These are phyloP conservation scores for Dendropsophus ebraccatus DNA, from an alignment of 2,113 vertebrate genomes.

Conservation along the genomic window DNA sequence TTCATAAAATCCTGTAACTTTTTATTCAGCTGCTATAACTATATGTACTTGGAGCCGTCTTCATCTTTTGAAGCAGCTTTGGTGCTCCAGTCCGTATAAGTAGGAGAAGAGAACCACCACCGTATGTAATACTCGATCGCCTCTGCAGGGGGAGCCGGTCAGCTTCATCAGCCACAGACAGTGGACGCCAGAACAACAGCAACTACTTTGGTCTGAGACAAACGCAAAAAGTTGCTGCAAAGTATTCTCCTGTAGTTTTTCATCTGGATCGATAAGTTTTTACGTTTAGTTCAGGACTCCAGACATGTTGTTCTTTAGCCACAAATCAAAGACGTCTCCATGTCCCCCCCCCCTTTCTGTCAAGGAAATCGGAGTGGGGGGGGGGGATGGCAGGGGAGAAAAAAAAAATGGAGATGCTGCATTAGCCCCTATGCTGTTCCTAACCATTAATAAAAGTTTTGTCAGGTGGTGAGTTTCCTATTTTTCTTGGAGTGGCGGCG, in stretches of 20 bases:
- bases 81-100: too few species aligned
- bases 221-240: neutral
- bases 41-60: too few species aligned
- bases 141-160: neutral
- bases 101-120: too few species aligned
- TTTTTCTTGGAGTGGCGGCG: slow-evolving; percentile 33
- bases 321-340: slow-evolving; percentile 29
- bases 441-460: slow-evolving; percentile 29
- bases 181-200: neutral
- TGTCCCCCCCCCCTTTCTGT: neutral
- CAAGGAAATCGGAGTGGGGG: too few species aligned
- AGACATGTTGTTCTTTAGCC: neutral
- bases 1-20: too few species aligned
- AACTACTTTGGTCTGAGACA: neutral
- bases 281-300: neutral
- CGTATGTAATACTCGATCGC: neutral
- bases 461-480: slow-evolving; percentile 38
- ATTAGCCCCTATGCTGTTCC: neutral
- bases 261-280: neutral
- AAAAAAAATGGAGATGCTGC: neutral
- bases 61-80: too few species aligned
- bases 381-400: neutral
- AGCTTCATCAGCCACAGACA: neutral
- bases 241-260: neutral
- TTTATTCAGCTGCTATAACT: too few species aligned